These are phyloP conservation scores for Colossoma macropomum DNA, from an alignment of 2,113 vertebrate genomes.

Conservation along the genomic window DNA sequence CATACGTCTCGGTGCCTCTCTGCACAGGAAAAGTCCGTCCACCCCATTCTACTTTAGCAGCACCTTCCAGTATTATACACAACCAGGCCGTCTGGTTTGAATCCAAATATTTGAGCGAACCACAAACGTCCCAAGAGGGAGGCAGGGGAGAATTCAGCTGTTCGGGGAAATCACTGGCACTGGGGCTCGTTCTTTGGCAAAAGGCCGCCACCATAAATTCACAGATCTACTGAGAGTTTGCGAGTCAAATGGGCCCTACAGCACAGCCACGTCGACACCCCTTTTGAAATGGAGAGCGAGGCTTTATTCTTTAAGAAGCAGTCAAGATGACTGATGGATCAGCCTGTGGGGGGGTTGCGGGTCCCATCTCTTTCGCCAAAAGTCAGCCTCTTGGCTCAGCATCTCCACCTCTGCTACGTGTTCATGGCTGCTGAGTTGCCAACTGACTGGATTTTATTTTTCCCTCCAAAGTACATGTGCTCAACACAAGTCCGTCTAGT, in stretches of 20 bases:
- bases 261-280: constrained; percentile 57
- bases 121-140: constrained; percentile 45
- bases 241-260: constrained; percentile 60
- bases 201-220: constrained; percentile 65
- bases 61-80: constrained; percentile 51
- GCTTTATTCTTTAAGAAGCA: constrained; percentile 30
- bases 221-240: constrained; percentile 66
- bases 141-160: constrained; percentile 57
- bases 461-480: not conserved
- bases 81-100: constrained; percentile 63
- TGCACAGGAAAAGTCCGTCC: constrained; percentile 28
- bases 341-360: not conserved
- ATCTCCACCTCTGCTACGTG: constrained; percentile 4
- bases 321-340: constrained; percentile 40
- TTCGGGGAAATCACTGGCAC: constrained; percentile 69
- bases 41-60: constrained; percentile 44
- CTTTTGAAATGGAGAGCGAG: constrained; percentile 37
- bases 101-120: constrained; percentile 50
- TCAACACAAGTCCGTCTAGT: not conserved
- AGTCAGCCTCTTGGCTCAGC: not conserved
- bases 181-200: constrained; percentile 70
- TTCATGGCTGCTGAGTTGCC: not conserved
- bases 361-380: constrained; percentile 26
- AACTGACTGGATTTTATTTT: constrained; percentile 16
- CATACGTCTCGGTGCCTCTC: constrained; percentile 5